phyloP scores from a whole-genome alignment of 2,113 vertebrate genomes.

The Boulengerochromis microlepis region DNA sequence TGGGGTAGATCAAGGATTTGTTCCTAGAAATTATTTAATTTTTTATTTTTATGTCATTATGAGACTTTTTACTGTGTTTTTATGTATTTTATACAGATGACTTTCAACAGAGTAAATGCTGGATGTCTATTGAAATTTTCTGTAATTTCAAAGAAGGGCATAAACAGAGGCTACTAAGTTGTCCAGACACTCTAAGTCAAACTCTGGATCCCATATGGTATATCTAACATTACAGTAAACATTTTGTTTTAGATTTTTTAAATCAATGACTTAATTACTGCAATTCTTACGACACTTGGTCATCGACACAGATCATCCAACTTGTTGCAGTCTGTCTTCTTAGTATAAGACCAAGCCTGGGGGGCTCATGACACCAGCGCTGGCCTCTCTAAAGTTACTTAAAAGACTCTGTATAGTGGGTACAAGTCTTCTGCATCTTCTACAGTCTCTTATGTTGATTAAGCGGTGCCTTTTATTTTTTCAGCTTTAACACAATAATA shows the following conservation, averaged over 20 bases:
- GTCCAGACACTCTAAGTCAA: rapidly evolving
- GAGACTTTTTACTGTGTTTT: not conserved
- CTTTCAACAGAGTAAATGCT: not conserved
- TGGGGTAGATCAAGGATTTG: not conserved
- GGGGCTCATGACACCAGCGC: not conserved
- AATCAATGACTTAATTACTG: not conserved
- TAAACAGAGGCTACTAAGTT: not conserved
- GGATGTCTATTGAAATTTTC: not conserved
- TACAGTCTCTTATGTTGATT: not conserved
- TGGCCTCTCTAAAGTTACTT: not conserved
- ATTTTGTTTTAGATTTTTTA: not conserved
- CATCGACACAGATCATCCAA: not conserved
- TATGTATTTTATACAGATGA: not conserved
- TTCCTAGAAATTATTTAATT: rapidly evolving
- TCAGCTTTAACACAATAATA: not conserved
- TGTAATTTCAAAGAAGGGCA: rapidly evolving
- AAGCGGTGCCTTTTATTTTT: not conserved
- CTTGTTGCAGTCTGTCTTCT: not conserved
- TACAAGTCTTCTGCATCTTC: not conserved
- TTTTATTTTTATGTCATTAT: not conserved
- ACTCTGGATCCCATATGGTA: not conserved
- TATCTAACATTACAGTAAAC: not conserved
- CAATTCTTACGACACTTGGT: not conserved
- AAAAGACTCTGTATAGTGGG: not conserved
- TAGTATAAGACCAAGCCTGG: not conserved